A percentile compares a stretch with the other conserved stretches of the same genome.
Evolutionary conservation across 2,113 vertebrate genomes (phyloP).

Genomic region (Dendropsophus ebraccatus): DNA sequence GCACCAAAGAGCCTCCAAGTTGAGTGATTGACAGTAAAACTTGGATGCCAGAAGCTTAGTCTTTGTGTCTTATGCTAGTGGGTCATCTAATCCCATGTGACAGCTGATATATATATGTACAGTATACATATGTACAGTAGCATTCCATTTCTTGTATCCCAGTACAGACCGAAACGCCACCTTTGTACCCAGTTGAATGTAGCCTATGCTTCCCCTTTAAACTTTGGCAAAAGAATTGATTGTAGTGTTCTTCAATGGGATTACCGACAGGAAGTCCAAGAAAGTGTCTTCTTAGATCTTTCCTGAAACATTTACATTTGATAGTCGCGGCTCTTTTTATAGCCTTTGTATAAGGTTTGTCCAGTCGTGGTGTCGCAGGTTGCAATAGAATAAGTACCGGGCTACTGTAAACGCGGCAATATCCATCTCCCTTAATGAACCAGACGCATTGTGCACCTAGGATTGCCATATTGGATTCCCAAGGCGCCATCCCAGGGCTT

Average conservation of each 20-base stretch:
- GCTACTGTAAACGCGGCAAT: background rate
- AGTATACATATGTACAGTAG: background rate
- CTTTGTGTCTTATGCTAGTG: background rate
- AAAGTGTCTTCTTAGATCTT: background rate
- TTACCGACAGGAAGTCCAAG: background rate
- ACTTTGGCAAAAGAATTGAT: background rate
- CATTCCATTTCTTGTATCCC: background rate
- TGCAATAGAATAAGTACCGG: background rate
- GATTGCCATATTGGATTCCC: slow-evolving; percentile 31
- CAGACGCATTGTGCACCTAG: background rate
- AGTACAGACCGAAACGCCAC: too few species aligned
- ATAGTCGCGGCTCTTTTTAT: background rate
- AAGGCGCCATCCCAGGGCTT: slow-evolving; percentile 17
- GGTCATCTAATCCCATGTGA: slow-evolving; percentile 2
- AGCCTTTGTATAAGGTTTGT: background rate
- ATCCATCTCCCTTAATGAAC: background rate
- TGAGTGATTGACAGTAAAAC: slow-evolving; percentile 50
- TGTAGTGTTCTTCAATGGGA: background rate
- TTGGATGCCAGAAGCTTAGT: slow-evolving; percentile 45
- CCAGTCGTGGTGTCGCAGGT: too few species aligned
- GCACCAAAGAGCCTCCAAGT: slow-evolving; percentile 26
- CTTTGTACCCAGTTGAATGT: background rate
- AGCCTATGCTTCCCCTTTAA: background rate
- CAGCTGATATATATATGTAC: background rate
- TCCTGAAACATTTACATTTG: background rate